Conservation (phyloP, 2,113 vertebrate species). For the Hystrix brachyura region DNA sequence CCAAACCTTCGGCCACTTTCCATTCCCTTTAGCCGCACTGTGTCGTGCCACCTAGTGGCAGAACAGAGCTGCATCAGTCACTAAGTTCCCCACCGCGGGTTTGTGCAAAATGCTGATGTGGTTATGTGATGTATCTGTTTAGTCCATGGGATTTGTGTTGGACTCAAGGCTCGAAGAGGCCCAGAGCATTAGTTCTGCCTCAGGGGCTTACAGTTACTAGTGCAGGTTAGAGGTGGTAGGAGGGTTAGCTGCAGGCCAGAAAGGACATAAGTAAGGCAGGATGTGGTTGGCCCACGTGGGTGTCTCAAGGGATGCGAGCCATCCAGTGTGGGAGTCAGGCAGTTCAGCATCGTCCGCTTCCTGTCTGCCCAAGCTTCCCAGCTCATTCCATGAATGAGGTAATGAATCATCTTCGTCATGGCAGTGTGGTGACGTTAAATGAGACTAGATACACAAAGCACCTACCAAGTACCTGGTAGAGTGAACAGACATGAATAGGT, state of each 20-base stretch:
- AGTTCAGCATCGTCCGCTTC: background rate
- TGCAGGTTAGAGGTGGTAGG: background rate
- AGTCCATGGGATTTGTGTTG: background rate
- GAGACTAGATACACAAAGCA: background rate
- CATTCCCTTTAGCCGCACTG: background rate
- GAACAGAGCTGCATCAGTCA: background rate
- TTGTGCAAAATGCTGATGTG: background rate
- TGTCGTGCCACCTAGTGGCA: background rate
- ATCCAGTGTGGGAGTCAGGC: background rate
- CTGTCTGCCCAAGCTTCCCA: background rate
- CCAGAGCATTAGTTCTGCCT: background rate
- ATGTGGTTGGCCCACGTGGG: background rate
- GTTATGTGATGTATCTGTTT: background rate
- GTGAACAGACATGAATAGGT: background rate
- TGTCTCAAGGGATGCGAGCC: rapidly evolving
- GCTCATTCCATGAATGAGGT: background rate
- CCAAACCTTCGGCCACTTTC: background rate
- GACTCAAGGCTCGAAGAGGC: background rate
- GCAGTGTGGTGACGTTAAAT: background rate
- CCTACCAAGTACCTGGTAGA: background rate
- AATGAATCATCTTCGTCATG: background rate
- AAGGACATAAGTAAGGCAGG: background rate
- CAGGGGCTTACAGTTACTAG: background rate
- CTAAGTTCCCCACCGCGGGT: background rate
- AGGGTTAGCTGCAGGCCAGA: too few species aligned